phyloP scores from a whole-genome alignment of 92 coral and sea anemone genomes.

The Desmophyllum pertusum region DNA sequence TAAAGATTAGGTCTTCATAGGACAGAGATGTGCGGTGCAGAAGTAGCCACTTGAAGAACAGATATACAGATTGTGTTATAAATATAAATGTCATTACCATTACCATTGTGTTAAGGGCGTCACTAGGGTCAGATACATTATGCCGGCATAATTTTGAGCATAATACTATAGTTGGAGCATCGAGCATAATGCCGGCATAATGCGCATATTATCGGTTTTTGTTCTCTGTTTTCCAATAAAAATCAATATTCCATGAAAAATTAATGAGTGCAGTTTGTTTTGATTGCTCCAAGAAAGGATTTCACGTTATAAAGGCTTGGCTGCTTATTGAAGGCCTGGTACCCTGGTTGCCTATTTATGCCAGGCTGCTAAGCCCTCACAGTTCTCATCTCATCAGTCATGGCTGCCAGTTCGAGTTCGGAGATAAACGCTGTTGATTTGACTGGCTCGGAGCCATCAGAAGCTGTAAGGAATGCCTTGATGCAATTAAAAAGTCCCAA shows the following conservation, averaged over 20 bases:
- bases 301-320: conserved; percentile 39
- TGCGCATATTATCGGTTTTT: too few species aligned
- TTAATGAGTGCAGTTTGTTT: neutral
- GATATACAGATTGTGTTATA: too few species aligned
- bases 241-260: too few species aligned
- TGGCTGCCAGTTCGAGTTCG: conserved; percentile 39
- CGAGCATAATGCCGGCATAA: conserved; percentile 31
- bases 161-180: conserved; percentile 27
- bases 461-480: conserved; percentile 35
- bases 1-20: too few species aligned
- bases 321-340: too few species aligned
- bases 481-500: conserved; percentile 38
- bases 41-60: too few species aligned
- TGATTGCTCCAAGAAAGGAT: too few species aligned
- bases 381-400: conserved; percentile 31
- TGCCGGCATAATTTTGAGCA: conserved; percentile 10
- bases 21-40: too few species aligned
- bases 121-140: conserved; percentile 31
- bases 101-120: too few species aligned
- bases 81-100: too few species aligned
- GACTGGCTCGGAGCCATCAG: conserved; percentile 41
- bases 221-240: too few species aligned
- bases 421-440: conserved; percentile 23
- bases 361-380: conserved; percentile 45
- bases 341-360: conserved; percentile 48